These are phyloP conservation scores for Anthophora plumipes DNA, from an alignment of 2,888 invertebrate species.

Conservation along the genomic window DNA sequence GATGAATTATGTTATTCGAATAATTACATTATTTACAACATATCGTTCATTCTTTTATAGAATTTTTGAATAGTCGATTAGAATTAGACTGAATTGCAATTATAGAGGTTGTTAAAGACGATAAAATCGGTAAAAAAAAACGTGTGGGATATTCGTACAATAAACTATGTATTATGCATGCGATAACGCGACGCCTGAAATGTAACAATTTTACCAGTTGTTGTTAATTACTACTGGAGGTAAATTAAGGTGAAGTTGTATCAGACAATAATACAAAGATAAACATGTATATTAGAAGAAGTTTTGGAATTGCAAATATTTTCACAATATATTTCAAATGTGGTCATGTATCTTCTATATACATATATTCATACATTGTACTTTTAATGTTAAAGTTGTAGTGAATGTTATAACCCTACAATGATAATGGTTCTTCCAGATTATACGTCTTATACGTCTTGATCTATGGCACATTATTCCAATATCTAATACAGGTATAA, in stretches of 20 bases:
- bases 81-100: background rate
- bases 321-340: background rate
- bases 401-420: conserved; percentile 24
- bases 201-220: too few relatives aligned
- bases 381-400: conserved; percentile 11
- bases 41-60: background rate
- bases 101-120: background rate
- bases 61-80: background rate
- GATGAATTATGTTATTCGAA: background rate
- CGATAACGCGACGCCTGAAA: too few relatives aligned
- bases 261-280: too few relatives aligned
- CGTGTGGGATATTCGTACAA: too few relatives aligned
- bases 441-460: conserved; percentile 42
- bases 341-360: background rate
- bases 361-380: background rate
- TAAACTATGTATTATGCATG: too few relatives aligned
- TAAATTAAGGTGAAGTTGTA: too few relatives aligned
- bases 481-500: background rate
- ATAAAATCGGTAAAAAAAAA: conserved; percentile 1
- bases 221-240: too few relatives aligned
- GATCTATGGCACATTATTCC: conserved; percentile 29
- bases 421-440: conserved; percentile 39
- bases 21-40: background rate
- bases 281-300: background rate
- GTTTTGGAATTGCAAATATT: background rate